These are phyloP conservation scores for Peribatodes rhomboidaria DNA, from an alignment of 2,888 invertebrate genomes.

Conservation along the genomic window DNA sequence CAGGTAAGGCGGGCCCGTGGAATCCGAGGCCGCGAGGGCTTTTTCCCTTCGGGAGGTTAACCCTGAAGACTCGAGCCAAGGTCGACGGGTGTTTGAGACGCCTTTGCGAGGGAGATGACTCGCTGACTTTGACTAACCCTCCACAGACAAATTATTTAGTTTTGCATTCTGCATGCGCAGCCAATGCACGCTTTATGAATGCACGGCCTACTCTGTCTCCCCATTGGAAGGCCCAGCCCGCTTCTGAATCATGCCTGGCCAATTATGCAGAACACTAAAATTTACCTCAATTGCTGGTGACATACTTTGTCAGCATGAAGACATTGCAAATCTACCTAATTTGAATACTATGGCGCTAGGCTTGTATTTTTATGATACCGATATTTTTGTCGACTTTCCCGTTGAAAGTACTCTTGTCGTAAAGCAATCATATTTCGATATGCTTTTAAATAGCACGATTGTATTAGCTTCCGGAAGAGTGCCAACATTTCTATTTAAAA, in stretches of 20 bases:
- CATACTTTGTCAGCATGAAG: constrained; percentile 6
- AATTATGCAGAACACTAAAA: constrained; percentile 24
- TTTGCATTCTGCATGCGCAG: constrained; percentile 62
- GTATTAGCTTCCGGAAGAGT: constrained; percentile 32
- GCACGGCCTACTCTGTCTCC: constrained; percentile 46
- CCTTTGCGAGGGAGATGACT: constrained; percentile 74
- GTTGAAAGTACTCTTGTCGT: constrained; percentile 17
- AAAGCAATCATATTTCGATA: constrained; percentile 29
- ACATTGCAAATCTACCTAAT: constrained; percentile 13
- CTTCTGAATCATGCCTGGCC: constrained; percentile 31
- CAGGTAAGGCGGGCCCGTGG: constrained; percentile 68
- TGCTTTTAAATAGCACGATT: constrained; percentile 38
- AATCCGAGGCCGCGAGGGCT: constrained; percentile 67
- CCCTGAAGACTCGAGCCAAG: constrained; percentile 72
- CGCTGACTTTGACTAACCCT: constrained; percentile 78
- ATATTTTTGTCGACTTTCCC: constrained; percentile 14
- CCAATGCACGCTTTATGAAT: constrained; percentile 72
- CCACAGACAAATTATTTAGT: constrained; percentile 62
- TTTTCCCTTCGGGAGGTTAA: constrained; percentile 74
- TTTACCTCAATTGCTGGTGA: constrained; percentile 19
- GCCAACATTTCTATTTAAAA: constrained; percentile 37
- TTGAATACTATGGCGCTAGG: background rate
- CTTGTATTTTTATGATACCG: constrained; percentile 11
- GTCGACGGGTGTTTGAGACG: constrained; percentile 73
- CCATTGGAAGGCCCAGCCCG: constrained; percentile 28